Base-by-base conservation (phyloP, 2,888 invertebrate genomes). In the Oconnorella tubifera region DNA sequence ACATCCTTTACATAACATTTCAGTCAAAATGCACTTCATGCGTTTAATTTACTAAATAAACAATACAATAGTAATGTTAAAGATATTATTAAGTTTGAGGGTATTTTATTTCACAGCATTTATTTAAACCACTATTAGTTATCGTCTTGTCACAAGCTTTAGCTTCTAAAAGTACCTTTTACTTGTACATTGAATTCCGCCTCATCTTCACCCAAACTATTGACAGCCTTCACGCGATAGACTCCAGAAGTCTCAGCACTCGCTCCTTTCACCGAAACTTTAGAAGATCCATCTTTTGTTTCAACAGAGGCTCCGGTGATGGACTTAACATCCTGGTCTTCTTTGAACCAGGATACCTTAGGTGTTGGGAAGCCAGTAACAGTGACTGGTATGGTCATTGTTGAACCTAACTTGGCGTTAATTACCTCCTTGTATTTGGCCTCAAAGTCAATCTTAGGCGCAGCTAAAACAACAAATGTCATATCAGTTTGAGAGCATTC, bases 161-260 rank as follows among this genome's bases (percentile, higher is more conserved):
- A 48, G 19, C 14, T 14, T 48, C 48, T 14, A 14, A 14, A 25
- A 10, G 6, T 83, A 91, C 90, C 85, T 77, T 87, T 87, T 67
- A 93, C 88, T 51, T 91, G 91, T 72, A 92, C 89, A 10, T 48
- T 56, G 4, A 92, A 90, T 19, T 49, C 64, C 19, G 66, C 61
- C 19, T 55, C 33, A 27, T 55, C 90, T 77, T 91, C 89, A 0
- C 92, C 92, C 56, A 92, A 85, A 71, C 86, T 86, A 79, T 92
- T 93, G 33, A 86, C 86, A 0, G 91, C 91, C 70, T 87, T 87
- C 32, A 93, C 86, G 75, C 88, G 88, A 77, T 92, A 93, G 82
- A 92, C 91, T 2, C 93, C 94, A 62, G 92, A 86, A 82, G 93
- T 92, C n/a, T 85, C 83, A 61, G 92, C 85, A 64, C 86, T 85